phyloP scores from a whole-genome alignment of 2,113 vertebrate genomes.

The Spea bombifrons region DNA sequence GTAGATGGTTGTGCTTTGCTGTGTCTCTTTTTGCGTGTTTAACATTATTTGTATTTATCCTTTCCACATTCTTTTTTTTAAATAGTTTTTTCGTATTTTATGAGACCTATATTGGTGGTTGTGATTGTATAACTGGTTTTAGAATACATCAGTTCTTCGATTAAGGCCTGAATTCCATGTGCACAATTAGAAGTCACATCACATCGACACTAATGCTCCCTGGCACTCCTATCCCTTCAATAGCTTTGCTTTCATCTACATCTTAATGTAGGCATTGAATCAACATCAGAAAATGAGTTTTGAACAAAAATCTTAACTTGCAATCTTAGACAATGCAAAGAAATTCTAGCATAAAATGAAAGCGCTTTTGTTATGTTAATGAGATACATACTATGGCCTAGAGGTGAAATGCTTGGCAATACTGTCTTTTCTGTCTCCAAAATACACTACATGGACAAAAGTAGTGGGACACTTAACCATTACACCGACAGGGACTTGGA shows the following conservation, averaged over 20 bases:
- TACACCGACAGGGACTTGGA: no score
- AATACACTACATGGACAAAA: no score
- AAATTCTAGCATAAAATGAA: background rate
- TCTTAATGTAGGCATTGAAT: background rate
- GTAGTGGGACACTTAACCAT: no score
- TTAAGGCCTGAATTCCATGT: background rate
- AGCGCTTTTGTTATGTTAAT: constrained; percentile 4
- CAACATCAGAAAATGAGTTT: constrained; percentile 15
- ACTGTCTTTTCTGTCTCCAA: no score
- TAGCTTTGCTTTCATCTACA: background rate
- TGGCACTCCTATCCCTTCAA: background rate
- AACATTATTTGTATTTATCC: no score
- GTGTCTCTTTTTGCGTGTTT: no score
- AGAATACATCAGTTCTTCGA: background rate
- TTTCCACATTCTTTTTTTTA: no score
- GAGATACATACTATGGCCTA: constrained; percentile 6
- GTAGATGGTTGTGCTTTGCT: no score
- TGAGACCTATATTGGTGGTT: no score
- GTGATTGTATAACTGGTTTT: no score
- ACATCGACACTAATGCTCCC: background rate
- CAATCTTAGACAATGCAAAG: constrained; percentile 7
- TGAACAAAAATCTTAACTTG: constrained; percentile 6
- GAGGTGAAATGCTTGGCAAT: background rate
- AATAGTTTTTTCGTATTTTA: no score
- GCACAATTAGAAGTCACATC: background rate